A percentile compares a stretch with the other conserved stretches of the same genome.
phyloP scores from a whole-genome alignment of 2,888 invertebrate species.

The Torymus texanus region DNA sequence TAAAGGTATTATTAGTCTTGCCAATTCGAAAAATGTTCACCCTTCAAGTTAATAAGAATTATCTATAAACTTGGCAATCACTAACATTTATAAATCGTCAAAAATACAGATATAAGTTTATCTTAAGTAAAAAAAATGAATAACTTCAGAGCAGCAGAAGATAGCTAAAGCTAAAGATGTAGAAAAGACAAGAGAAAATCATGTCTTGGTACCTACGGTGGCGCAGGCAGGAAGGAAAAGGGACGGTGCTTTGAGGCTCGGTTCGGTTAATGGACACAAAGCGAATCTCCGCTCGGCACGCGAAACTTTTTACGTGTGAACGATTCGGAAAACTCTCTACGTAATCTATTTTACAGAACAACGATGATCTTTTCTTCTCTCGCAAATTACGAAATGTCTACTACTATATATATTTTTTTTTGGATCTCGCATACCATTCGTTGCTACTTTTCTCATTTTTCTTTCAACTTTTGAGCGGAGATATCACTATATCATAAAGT shows the following conservation, averaged over 20 bases:
- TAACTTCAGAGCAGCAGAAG: conserved; percentile 1
- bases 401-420: conserved; percentile 13
- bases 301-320: conserved; percentile 19
- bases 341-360: conserved; percentile 40
- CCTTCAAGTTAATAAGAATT: not conserved
- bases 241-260: conserved; percentile 70
- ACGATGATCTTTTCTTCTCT: conserved; percentile 29
- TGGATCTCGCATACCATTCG: not conserved
- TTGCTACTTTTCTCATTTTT: conserved; percentile 3
- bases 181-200: not conserved
- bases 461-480: conserved; percentile 47
- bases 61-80: conserved; percentile 2
- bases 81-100: conserved; percentile 19
- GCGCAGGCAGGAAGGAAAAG: conserved; percentile 65
- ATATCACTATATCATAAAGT: conserved; percentile 52
- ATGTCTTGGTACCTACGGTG: conserved; percentile 43
- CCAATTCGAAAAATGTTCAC: too few relatives aligned
- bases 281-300: conserved; percentile 60
- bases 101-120: conserved; percentile 18
- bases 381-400: conserved; percentile 26
- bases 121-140: conserved; percentile 2
- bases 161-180: not conserved
- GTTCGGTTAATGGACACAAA: conserved; percentile 73
- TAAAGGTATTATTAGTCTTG: too few relatives aligned
- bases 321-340: conserved; percentile 33